A percentile compares a stretch with the other conserved stretches of the same genome.
These are phyloP conservation scores for Hydra vulgaris DNA, from an alignment of 30 jellyfish, hydroid and myxozoan genomes.

Conservation along the genomic window DNA sequence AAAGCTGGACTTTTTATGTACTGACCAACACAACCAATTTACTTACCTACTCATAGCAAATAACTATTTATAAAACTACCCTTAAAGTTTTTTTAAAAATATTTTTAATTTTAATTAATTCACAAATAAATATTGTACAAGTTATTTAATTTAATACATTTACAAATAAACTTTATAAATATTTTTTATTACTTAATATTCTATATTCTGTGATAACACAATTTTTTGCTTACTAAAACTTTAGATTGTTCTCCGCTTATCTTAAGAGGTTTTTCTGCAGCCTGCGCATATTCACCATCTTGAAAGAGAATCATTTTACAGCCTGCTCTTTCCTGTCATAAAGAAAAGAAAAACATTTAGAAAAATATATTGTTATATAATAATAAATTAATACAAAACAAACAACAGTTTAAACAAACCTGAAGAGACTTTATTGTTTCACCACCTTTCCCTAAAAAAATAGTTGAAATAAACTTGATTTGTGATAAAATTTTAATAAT, in stretches of 20 bases:
- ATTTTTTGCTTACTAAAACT: slow-evolving; percentile 8
- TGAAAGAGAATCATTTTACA: slow-evolving; percentile 93
- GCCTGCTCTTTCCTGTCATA: slow-evolving; percentile 85
- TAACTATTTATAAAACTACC: no score
- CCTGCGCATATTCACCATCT: slow-evolving; percentile 77
- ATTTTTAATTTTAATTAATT: no score
- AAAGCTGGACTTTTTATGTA: no score
- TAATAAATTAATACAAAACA: neutral
- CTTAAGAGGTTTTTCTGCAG: slow-evolving; percentile 85
- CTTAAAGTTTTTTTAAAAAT: no score
- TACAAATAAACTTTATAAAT: no score
- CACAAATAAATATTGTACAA: no score
- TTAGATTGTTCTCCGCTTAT: slow-evolving; percentile 80
- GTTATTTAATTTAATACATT: no score
- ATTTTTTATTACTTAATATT: no score
- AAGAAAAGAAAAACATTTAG: neutral
- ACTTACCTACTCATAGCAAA: no score
- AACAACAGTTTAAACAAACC: slow-evolving; percentile 19
- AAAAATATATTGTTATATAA: no score
- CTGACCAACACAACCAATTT: no score
- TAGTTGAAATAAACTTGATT: neutral
- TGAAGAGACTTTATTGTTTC: slow-evolving; percentile 83
- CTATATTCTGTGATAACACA: neutral
- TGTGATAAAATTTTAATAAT: neutral
- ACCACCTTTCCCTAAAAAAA: slow-evolving; percentile 83